Percentiles rank a stretch among this genome's conserved stretches.
These are phyloP conservation scores for Tethya wilhelma DNA, from an alignment of 37 sponge, comb jelly and placozoan genomes.

Conservation along the genomic window DNA sequence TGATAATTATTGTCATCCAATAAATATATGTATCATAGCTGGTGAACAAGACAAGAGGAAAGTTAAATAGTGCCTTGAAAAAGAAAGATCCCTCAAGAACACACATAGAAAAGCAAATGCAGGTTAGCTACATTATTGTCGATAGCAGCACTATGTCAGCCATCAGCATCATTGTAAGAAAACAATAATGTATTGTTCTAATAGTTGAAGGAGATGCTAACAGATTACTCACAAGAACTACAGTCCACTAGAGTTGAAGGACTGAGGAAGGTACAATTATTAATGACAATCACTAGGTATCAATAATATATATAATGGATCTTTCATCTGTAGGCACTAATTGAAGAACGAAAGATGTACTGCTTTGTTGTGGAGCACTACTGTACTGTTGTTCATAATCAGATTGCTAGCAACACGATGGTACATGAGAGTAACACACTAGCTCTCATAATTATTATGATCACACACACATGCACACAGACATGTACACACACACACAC, in stretches of 20 bases:
- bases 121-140: conserved; percentile 29
- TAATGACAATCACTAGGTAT: neutral
- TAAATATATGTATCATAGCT: neutral
- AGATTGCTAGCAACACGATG: conserved; percentile 58
- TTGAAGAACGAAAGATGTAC: conserved; percentile 76
- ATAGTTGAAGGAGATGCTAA: conserved; percentile 34
- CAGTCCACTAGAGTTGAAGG: conserved; percentile 61
- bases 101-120: conserved; percentile 27
- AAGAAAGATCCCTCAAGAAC: conserved; percentile 33
- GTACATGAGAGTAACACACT: conserved; percentile 32
- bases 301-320: neutral
- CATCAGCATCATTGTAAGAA: neutral
- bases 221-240: conserved; percentile 41
- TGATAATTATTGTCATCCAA: neutral
- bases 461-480: too few species aligned
- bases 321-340: conserved; percentile 49
- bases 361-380: conserved; percentile 69
- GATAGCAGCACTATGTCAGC: neutral
- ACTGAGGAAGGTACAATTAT: conserved; percentile 49
- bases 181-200: neutral
- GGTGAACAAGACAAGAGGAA: conserved; percentile 16
- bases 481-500: neutral
- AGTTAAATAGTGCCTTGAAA: conserved; percentile 2
- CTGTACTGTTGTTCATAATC: conserved; percentile 38
- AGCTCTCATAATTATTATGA: neutral